Percentiles rank a stretch among this genome's conserved stretches.
Conservation (phyloP, 2,113 vertebrate genomes). For the Synodontis membranacea region DNA sequence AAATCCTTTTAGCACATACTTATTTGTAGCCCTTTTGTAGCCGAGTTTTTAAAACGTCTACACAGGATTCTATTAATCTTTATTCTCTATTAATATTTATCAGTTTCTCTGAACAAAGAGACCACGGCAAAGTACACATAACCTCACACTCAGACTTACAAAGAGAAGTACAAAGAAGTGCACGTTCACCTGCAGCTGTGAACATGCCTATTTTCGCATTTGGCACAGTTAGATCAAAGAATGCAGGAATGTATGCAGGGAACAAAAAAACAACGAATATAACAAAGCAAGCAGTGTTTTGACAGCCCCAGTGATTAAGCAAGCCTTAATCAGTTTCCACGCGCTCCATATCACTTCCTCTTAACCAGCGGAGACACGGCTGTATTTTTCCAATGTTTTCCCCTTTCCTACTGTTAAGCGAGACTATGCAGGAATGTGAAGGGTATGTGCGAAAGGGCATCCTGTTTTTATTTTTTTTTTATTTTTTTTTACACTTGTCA, state of each 20-base stretch:
- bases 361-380: conserved; percentile 49
- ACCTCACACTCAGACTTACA: background rate
- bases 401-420: conserved; percentile 61
- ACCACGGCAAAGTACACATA: background rate
- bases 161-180: background rate
- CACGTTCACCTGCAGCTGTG: conserved; percentile 29
- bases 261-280: conserved; percentile 57
- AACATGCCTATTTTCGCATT: background rate
- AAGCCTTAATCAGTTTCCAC: conserved; percentile 68
- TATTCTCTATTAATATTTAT: conserved; percentile 1
- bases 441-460: conserved; percentile 81
- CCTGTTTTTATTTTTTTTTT: conserved; percentile 83
- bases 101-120: background rate
- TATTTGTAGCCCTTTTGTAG: background rate
- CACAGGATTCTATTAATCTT: background rate
- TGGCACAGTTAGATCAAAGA: background rate
- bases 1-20: too few relatives aligned
- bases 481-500: conserved; percentile 59
- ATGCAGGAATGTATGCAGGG: conserved; percentile 44
- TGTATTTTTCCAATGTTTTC: conserved; percentile 67
- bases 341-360: conserved; percentile 68
- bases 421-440: conserved; percentile 64
- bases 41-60: too few relatives aligned
- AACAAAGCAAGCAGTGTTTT: conserved; percentile 58
- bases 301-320: conserved; percentile 73